Evolutionary conservation across 2,888 invertebrate species (phyloP).

Genomic region (Schizaphis graminum): DNA sequence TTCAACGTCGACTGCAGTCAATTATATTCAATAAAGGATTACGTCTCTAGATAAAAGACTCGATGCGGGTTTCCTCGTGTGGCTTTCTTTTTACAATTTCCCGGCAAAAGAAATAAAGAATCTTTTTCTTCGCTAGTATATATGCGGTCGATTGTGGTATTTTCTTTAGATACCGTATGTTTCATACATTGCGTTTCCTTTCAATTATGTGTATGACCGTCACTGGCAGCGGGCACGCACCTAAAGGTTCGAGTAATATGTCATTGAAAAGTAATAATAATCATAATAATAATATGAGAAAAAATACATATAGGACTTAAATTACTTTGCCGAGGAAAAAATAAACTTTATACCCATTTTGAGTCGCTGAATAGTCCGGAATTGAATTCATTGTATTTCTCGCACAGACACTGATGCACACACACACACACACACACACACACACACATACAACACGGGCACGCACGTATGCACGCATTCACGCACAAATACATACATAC

Average conservation of each 20-base stretch:
- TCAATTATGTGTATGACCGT: constrained; percentile 49
- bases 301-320: constrained; percentile 29
- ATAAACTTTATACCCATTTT: constrained; percentile 50
- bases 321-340: constrained; percentile 29
- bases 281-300: background rate
- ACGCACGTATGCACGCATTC: background rate
- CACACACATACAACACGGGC: background rate
- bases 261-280: constrained; percentile 55
- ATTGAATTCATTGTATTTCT: constrained; percentile 60
- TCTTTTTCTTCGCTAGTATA: background rate
- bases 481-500: background rate
- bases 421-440: too few relatives aligned
- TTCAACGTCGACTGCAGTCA: constrained; percentile 42
- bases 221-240: constrained; percentile 16
- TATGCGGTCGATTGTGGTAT: constrained; percentile 11
- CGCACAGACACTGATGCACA: background rate
- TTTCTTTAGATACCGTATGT: constrained; percentile 22
- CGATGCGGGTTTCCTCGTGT: constrained; percentile 23
- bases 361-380: constrained; percentile 50
- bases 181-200: constrained; percentile 19
- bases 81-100: constrained; percentile 33
- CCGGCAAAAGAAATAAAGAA: constrained; percentile 37
- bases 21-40: constrained; percentile 40
- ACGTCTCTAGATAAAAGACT: constrained; percentile 41
- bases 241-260: constrained; percentile 35